Evolutionary conservation across 2,113 vertebrate genomes (phyloP).

Genomic region (Lophotis ruficrista): DNA sequence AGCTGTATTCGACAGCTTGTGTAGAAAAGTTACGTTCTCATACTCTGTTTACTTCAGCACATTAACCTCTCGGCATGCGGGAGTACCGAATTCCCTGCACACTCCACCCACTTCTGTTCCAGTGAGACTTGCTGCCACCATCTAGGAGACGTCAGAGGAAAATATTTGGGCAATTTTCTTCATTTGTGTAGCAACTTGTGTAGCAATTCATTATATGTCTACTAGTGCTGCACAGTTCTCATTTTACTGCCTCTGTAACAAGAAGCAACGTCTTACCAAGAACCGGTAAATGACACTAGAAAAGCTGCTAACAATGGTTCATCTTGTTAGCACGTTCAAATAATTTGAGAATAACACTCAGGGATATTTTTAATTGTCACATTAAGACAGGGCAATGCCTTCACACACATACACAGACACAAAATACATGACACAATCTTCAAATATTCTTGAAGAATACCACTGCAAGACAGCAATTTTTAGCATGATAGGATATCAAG

Average conservation of each 20-base stretch:
- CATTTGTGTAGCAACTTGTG: constrained; percentile 24
- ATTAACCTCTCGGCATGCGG: constrained; percentile 42
- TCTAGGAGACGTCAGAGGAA: not conserved
- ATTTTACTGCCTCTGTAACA: not conserved
- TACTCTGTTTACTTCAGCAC: constrained; percentile 44
- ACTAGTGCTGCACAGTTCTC: not conserved
- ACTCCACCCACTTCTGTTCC: not conserved
- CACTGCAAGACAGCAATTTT: not conserved
- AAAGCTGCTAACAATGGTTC: constrained; percentile 2
- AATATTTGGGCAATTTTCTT: constrained; percentile 15
- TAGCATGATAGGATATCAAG: not conserved
- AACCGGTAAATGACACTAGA: not conserved
- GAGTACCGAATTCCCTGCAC: constrained; percentile 28
- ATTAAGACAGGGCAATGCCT: not conserved
- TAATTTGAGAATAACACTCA: constrained; percentile 12
- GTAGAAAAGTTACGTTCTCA: constrained; percentile 39
- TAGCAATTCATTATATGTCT: not conserved
- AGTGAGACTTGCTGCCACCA: not conserved
- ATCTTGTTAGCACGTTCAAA: constrained; percentile 8
- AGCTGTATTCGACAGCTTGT: constrained; percentile 19
- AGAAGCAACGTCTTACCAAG: not conserved
- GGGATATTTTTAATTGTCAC: constrained; percentile 36
- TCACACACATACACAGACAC: not conserved
- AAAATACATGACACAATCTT: not conserved
- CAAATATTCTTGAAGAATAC: not conserved